Conservation (phyloP, 2,113 vertebrate genomes). For the Scomber colias region DNA sequence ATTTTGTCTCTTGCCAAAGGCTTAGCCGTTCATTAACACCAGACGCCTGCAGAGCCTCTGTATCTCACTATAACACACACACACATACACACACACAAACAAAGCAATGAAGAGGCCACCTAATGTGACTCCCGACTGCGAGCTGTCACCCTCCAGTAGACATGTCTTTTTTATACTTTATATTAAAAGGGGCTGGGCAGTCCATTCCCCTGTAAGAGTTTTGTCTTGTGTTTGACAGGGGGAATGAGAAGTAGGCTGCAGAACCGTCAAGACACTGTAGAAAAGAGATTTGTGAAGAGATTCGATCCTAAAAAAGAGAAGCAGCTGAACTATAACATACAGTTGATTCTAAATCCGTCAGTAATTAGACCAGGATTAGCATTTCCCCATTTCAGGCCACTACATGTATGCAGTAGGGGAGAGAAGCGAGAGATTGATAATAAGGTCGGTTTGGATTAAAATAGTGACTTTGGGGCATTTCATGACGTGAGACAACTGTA, state of each 20-base stretch:
- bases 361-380: not conserved
- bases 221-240: conserved; percentile 52
- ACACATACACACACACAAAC: conserved; percentile 29
- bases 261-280: not conserved
- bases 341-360: conserved; percentile 2
- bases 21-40: conserved; percentile 53
- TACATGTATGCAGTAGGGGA: not conserved
- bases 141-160: conserved; percentile 66
- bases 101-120: conserved; percentile 37
- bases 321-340: not conserved
- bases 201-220: conserved; percentile 43
- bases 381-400: not conserved
- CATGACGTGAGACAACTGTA: conserved; percentile 25
- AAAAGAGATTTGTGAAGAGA: conserved; percentile 16
- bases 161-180: conserved; percentile 56
- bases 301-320: not conserved
- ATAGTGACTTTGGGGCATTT: conserved; percentile 31
- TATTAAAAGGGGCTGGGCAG: conserved; percentile 50
- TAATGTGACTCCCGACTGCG: conserved; percentile 54
- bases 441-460: conserved; percentile 12
- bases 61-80: conserved; percentile 30
- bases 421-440: not conserved
- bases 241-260: conserved; percentile 23
- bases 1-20: conserved; percentile 47
- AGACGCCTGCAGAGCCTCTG: conserved; percentile 39